These are phyloP conservation scores for Gortyna flavago DNA, from an alignment of 2,888 invertebrate genomes.

Conservation along the genomic window DNA sequence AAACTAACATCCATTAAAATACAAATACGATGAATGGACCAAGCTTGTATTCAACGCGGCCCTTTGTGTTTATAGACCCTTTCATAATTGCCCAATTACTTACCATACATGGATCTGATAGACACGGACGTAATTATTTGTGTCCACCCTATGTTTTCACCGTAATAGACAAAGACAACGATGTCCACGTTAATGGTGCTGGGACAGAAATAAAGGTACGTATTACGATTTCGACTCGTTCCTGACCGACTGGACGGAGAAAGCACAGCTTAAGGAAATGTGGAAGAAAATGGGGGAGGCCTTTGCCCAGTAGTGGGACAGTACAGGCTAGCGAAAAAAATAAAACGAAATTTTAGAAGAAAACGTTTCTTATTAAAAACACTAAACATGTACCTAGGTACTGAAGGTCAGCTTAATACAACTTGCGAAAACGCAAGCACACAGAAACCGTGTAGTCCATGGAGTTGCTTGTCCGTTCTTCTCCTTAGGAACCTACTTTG, in stretches of 20 bases:
- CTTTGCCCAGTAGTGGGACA: too few relatives aligned
- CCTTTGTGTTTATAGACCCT: not conserved
- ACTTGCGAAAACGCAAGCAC: not conserved
- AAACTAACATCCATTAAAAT: too few relatives aligned
- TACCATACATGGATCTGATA: not conserved
- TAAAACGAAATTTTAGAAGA: too few relatives aligned
- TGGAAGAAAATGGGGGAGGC: too few relatives aligned
- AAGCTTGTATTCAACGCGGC: not conserved
- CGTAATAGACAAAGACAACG: not conserved
- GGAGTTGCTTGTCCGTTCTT: not conserved
- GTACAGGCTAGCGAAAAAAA: too few relatives aligned
- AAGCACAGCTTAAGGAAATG: too few relatives aligned
- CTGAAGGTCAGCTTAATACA: not conserved
- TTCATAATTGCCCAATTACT: constrained; percentile 27
- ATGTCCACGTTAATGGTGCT: not conserved
- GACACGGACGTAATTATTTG: constrained; percentile 7
- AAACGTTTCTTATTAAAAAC: not conserved
- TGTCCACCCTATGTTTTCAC: constrained; percentile 3
- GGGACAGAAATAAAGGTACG: not conserved
- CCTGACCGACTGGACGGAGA: too few relatives aligned
- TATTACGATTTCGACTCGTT: too few relatives aligned
- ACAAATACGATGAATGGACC: not conserved
- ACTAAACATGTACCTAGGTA: not conserved
- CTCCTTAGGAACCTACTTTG: not conserved
- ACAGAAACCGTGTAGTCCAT: not conserved